Evolutionary conservation across 2,797 vertebrate species (phyloP).

Genomic region (Gallirallus australis): DNA sequence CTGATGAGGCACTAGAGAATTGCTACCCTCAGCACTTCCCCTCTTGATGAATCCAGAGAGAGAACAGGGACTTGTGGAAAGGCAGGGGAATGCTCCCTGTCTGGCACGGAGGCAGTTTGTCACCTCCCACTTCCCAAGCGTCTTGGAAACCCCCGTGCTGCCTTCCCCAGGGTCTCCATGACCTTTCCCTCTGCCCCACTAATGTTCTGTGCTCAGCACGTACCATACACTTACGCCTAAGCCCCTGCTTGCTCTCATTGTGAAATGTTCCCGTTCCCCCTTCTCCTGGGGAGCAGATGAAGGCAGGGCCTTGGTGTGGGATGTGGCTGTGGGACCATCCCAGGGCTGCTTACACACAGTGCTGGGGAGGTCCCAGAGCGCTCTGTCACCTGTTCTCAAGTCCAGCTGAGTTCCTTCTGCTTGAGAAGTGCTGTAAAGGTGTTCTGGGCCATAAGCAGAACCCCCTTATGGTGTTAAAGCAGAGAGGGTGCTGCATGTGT

Average conservation of each 20-base stretch:
- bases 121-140: background rate
- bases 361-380: background rate
- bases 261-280: too few relatives aligned
- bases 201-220: background rate
- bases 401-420: background rate
- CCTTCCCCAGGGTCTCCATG: background rate
- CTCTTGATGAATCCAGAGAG: background rate
- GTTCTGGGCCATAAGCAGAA: background rate
- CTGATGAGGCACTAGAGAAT: background rate
- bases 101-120: background rate
- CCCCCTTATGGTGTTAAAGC: background rate
- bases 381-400: background rate
- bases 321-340: rapidly evolving
- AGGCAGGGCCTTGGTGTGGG: background rate
- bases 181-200: background rate
- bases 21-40: background rate
- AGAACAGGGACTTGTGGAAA: background rate
- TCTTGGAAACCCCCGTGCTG: background rate
- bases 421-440: background rate
- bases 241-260: too few relatives aligned
- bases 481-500: background rate
- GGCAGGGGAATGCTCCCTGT: background rate
- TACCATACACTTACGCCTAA: too few relatives aligned
- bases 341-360: background rate
- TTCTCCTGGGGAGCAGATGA: background rate